Evolutionary conservation across 2,797 vertebrate genomes (phyloP).

Genomic region (Lycodopsis pacificus): DNA sequence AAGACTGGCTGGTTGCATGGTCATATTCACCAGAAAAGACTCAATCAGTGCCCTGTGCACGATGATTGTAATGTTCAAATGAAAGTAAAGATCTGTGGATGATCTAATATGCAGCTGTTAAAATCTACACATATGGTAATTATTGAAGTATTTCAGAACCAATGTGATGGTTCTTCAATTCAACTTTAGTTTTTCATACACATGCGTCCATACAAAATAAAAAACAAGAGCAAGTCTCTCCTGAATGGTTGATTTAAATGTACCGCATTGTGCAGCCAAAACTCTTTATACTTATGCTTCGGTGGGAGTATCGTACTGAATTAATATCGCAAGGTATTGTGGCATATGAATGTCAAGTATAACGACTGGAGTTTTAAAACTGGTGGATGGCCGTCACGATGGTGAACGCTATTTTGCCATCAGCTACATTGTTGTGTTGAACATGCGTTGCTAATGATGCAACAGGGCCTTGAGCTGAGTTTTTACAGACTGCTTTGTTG

Average conservation of each 20-base stretch:
- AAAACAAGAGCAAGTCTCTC: neutral
- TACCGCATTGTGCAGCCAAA: neutral
- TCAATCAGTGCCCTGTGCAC: neutral
- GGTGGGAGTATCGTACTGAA: neutral
- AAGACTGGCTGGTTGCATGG: neutral
- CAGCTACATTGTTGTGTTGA: neutral
- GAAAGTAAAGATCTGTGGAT: neutral
- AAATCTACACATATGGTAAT: neutral
- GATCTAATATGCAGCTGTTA: neutral
- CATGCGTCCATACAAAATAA: neutral
- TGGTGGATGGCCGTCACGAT: neutral
- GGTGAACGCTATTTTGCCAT: neutral
- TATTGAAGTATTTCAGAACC: neutral
- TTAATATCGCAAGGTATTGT: neutral
- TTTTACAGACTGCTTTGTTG: conserved; percentile 41
- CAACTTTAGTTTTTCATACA: neutral
- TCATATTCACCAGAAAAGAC: neutral
- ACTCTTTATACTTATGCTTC: neutral
- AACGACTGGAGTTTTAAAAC: neutral
- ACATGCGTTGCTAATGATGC: conserved; percentile 6
- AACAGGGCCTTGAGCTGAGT: neutral
- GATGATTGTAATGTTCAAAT: neutral
- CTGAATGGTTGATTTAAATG: neutral
- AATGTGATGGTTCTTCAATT: neutral
- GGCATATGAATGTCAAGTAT: neutral